Conservation (phyloP, 2,113 vertebrate genomes). For the Typhlomys cinereus region DNA sequence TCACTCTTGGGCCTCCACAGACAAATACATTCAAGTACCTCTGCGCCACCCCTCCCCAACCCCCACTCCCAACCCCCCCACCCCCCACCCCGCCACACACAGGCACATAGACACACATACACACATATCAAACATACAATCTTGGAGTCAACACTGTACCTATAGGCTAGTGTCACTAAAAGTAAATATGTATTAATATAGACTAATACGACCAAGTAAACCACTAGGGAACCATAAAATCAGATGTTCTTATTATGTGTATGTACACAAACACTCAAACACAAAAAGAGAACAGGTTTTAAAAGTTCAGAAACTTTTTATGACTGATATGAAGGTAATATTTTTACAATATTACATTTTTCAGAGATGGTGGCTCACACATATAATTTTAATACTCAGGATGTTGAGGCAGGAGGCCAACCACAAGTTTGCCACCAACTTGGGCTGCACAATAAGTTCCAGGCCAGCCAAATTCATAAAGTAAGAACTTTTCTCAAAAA, state of each 20-base stretch:
- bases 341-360: not conserved
- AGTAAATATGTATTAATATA: not conserved
- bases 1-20: no score
- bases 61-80: no score
- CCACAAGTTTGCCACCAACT: not conserved
- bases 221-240: not conserved
- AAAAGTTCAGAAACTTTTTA: not conserved
- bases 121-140: not conserved
- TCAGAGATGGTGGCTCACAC: no score
- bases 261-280: not conserved
- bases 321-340: not conserved
- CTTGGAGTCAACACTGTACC: not conserved
- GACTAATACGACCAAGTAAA: not conserved
- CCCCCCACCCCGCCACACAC: no score
- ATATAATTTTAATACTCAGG: not conserved
- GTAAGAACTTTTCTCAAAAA: not conserved
- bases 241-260: accelerated
- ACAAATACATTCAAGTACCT: no score
- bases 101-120: no score
- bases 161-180: not conserved
- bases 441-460: not conserved
- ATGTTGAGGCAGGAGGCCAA: not conserved
- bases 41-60: no score
- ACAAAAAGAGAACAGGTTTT: not conserved
- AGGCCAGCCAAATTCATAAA: not conserved